A percentile compares a stretch with the other conserved stretches of the same genome.
Evolutionary conservation across 30 jellyfish, hydroid and myxozoan genomes (phyloP).

Genomic region (Aurelia sp.): DNA sequence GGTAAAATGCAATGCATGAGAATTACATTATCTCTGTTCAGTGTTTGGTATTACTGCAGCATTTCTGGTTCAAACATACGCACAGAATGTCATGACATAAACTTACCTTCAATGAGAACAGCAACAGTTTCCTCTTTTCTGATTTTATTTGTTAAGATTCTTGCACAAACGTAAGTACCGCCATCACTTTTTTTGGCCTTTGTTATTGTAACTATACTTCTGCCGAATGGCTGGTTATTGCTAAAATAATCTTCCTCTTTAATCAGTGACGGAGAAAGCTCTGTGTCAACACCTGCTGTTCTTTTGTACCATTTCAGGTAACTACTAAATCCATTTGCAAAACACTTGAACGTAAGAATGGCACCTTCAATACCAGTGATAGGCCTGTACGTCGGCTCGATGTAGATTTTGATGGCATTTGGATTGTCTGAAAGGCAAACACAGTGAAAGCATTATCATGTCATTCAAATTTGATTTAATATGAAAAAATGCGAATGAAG

Average conservation of each 20-base stretch:
- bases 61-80: too few species aligned
- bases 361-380: slow-evolving; percentile 18
- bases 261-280: slow-evolving; percentile 6
- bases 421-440: too few species aligned
- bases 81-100: too few species aligned
- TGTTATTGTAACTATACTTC: background rate
- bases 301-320: slow-evolving; percentile 47
- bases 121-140: background rate
- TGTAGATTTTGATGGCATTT: too few species aligned
- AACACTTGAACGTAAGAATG: slow-evolving; percentile 15
- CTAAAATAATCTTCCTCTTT: background rate
- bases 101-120: too few species aligned
- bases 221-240: slow-evolving; percentile 13
- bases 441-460: too few species aligned
- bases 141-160: background rate
- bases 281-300: slow-evolving; percentile 17
- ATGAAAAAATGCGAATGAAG: too few species aligned
- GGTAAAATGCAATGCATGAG: too few species aligned
- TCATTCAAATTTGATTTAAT: too few species aligned
- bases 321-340: slow-evolving; percentile 10
- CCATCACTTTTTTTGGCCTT: slow-evolving; percentile 27
- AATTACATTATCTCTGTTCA: too few species aligned
- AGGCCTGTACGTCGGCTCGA: background rate
- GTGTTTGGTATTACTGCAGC: too few species aligned
- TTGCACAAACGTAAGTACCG: slow-evolving; percentile 40